phyloP scores from a whole-genome alignment of 23 tunicate genomes.

The Ascidia mentula region DNA sequence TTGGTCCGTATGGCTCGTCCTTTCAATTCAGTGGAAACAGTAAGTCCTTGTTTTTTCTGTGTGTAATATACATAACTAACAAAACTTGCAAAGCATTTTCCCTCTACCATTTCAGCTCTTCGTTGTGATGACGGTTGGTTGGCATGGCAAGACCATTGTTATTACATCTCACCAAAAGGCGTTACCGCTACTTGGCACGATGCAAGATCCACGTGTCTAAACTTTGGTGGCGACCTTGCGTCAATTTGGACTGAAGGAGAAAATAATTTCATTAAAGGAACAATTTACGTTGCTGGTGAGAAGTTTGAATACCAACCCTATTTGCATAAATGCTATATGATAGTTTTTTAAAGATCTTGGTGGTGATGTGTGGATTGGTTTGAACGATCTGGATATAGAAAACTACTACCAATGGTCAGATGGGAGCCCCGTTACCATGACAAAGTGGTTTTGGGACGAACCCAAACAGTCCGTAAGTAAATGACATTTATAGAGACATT shows the following conservation, averaged over 20 bases:
- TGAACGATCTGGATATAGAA: slow-evolving; percentile 61
- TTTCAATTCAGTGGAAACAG: slow-evolving; percentile 51
- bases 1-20: slow-evolving; percentile 32
- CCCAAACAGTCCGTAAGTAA: slow-evolving; percentile 66
- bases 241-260: slow-evolving; percentile 59
- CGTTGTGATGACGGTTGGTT: slow-evolving; percentile 72
- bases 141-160: slow-evolving; percentile 79
- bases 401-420: slow-evolving; percentile 85
- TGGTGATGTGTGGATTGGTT: slow-evolving; percentile 92
- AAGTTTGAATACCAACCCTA: background rate
- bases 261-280: slow-evolving; percentile 51
- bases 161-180: slow-evolving; percentile 48
- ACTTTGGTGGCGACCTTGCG: slow-evolving; percentile 58
- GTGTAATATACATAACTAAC: no score
- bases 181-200: slow-evolving; percentile 52
- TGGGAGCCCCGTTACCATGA: slow-evolving; percentile 75
- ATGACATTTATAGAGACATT: no score
- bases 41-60: no score
- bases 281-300: slow-evolving; percentile 52
- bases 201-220: slow-evolving; percentile 61
- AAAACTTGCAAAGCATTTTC: no score
- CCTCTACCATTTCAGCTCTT: slow-evolving; percentile 21
- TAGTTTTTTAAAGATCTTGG: slow-evolving; percentile 40
- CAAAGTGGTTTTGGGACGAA: slow-evolving; percentile 84
- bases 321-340: background rate